Evolutionary conservation across 2,888 invertebrate species (phyloP), one percentile per base, ranked within the genome.

Genomic region (Drosophila colorata): DNA sequence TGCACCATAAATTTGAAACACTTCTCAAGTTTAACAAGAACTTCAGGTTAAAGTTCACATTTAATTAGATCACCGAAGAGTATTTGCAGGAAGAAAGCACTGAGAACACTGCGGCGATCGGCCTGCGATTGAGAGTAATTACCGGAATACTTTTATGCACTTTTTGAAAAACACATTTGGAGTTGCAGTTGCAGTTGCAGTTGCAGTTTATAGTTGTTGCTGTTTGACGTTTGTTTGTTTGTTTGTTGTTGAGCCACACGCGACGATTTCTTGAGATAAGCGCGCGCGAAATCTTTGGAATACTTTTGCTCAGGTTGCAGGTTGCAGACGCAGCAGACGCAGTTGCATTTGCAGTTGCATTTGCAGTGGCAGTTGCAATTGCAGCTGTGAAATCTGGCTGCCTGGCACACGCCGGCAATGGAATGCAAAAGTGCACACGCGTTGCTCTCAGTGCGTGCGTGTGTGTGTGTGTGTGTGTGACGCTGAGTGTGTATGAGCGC

Each of bases 371-470:
- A 28, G 57, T 51, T 60, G 69, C 51, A 44, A 67, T 41, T 69
- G 82, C 70, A 69, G 74, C 77, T 75, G 80, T 72, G 75, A 53
- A 74, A 66, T 79, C 86, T 64, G 70, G 80, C 74, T 78, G 74
- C 51, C 40, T 61, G 82, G 86, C 82, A 80, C 82, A 86, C 82
- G 82, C 82, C 81, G 82, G 82, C 85, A 75, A 67, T 79, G 79
- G 72, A 81, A 78, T 85, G 72, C 82, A 69, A 70, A 67, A 75
- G 56, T 75, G 75, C 82, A 80, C 80, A 65, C 72, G 69, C 71
- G 64, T 69, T 65, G 64, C 60, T 56, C 25, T 44, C 44, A 60
- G 37, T 52, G 46, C 49, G 35, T 48, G 40, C 43, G 31, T 33
- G 44, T 51, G 44, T 44, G 14, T 52, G 67, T 66, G 53, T 40